Evolutionary conservation across 2,888 invertebrate species (phyloP), one percentile per base, ranked within the genome.

Genomic region (Molorchus minor): DNA sequence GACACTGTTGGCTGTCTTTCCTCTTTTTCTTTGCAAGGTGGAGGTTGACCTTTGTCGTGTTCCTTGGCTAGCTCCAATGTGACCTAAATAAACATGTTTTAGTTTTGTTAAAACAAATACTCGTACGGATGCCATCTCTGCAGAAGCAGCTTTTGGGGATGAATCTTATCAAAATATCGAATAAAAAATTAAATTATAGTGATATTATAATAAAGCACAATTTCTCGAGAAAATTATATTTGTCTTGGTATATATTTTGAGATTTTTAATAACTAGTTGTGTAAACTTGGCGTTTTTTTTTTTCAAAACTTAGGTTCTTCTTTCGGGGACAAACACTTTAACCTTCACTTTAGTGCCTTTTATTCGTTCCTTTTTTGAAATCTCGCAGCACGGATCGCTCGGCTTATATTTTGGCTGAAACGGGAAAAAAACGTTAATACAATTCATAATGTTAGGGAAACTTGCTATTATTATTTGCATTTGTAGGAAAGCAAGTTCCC

Each of bases 401-500:
- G 60, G 60, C 13, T 40, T 46, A 40, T 45, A 63, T n/a, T 44
- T 19, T 5, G 35, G 25, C 62, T 61, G 52, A 25, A 61, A 62
- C 12, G 13, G 7, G 10, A 40, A 35, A 43, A n/a, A 21, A 2
- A 20, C 13, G 13, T 21, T 19, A 52, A 3, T 8, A 29, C 7
- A 3, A 36, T 16, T 17, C 10, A 16, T 12, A 1, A 7, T 41
- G 10, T 29, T n/a, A 12, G 33, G 59, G 59, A 60, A 63, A 63
- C 63, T 63, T 60, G 63, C 63, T 44, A 54, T 52, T 19, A 4
- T 54, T 36, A 30, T 52, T 54, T 46, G 40, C 49, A 45, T 46
- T 45, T 25, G 20, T 46, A 53, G 41, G 49, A 58, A 52, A 49
- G 63, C 63, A 63, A 63, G 58, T 63, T 60, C 63, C 63, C 60